A percentile compares a stretch with the other conserved stretches of the same genome.
Evolutionary conservation across 2,888 invertebrate species (phyloP).

Genomic region (Beris morrisii): DNA sequence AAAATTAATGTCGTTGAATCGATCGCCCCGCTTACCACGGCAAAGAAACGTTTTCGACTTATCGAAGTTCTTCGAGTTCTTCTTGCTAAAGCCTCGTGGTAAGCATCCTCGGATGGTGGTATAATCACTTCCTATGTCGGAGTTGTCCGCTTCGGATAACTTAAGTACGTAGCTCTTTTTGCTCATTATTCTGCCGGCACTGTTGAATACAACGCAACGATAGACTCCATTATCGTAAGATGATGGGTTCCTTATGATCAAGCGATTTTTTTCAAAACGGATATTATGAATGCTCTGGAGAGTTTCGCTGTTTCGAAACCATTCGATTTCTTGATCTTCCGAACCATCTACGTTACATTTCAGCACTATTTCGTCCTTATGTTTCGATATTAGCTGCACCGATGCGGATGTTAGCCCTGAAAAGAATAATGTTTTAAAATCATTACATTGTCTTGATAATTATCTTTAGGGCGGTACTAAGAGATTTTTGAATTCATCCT

Average conservation of each 20-base stretch:
- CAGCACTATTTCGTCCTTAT: conserved; percentile 50
- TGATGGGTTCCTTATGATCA: conserved; percentile 50
- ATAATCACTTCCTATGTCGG: conserved; percentile 32
- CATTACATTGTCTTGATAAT: background rate
- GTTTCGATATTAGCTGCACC: conserved; percentile 50
- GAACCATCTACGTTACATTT: conserved; percentile 54
- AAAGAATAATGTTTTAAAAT: conserved; percentile 31
- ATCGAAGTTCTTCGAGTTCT: conserved; percentile 46
- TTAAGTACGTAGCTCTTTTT: conserved; percentile 49
- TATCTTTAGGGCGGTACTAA: background rate
- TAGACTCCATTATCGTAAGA: conserved; percentile 70
- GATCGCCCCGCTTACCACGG: conserved; percentile 52
- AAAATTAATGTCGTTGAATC: conserved; percentile 39
- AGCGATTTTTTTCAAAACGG: conserved; percentile 58
- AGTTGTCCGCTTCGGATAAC: conserved; percentile 37
- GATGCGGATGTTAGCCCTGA: conserved; percentile 51
- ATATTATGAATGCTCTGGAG: conserved; percentile 62
- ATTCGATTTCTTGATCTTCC: conserved; percentile 49
- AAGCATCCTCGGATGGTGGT: conserved; percentile 44
- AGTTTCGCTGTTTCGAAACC: conserved; percentile 63
- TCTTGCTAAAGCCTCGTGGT: conserved; percentile 45
- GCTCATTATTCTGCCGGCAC: conserved; percentile 61
- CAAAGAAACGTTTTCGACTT: conserved; percentile 50
- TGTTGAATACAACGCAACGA: conserved; percentile 70
- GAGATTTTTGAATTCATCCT: background rate